phyloP scores from a whole-genome alignment of 2,888 invertebrate genomes.

The Schrankia costaestrigalis region DNA sequence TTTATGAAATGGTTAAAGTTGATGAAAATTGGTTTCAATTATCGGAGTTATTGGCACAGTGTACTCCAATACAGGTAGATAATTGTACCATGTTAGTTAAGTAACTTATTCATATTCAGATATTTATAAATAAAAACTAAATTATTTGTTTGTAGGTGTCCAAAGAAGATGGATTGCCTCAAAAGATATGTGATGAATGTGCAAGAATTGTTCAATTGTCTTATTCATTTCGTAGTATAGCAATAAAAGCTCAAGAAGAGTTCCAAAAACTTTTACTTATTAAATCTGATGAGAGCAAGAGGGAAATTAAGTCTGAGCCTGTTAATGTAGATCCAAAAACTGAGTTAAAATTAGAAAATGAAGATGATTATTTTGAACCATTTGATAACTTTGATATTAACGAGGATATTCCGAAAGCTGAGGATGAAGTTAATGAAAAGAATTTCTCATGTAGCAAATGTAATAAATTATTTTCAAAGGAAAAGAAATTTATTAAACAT shows the following conservation, averaged over 20 bases:
- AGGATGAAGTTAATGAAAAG: conserved; percentile 27
- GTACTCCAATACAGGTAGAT: conserved; percentile 55
- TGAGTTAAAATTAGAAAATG: conserved; percentile 39
- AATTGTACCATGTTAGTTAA: background rate
- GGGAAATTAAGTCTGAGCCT: conserved; percentile 40
- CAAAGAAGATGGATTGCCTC: conserved; percentile 80
- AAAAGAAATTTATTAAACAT: conserved; percentile 72
- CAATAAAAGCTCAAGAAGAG: conserved; percentile 49
- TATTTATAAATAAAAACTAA: background rate
- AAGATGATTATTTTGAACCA: conserved; percentile 19
- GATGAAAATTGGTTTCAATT: conserved; percentile 52
- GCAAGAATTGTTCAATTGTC: conserved; percentile 68
- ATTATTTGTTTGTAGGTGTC: conserved; percentile 43
- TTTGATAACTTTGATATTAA: conserved; percentile 37
- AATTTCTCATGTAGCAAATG: conserved; percentile 62
- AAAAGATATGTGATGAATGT: conserved; percentile 80
- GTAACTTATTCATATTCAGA: background rate
- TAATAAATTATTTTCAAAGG: conserved; percentile 64
- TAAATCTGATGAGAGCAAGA: too few species aligned
- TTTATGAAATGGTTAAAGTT: conserved; percentile 51
- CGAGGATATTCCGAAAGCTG: conserved; percentile 23
- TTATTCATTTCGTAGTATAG: conserved; percentile 63
- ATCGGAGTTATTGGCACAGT: conserved; percentile 52
- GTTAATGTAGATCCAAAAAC: too few species aligned
- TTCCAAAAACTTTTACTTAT: conserved; percentile 47